Evolutionary conservation across 1,140 invertebrate genomes (phyloP).

Genomic region (Listronotus bonariensis): DNA sequence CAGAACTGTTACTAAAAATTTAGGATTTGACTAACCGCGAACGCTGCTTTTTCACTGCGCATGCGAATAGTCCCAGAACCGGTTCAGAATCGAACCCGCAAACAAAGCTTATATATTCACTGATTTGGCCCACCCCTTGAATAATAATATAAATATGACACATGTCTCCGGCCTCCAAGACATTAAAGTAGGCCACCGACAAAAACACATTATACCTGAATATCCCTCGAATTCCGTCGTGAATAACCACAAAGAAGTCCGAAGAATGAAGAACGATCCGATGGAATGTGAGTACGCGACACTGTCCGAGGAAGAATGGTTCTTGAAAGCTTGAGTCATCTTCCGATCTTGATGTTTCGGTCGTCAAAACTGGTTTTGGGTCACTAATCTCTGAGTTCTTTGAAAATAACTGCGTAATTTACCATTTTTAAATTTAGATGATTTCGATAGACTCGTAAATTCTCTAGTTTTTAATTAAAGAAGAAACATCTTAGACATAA

Average conservation of each 20-base stretch:
- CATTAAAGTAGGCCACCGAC: neutral
- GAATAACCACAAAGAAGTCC: constrained; percentile 19
- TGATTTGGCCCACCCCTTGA: too few species aligned
- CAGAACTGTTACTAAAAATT: too few species aligned
- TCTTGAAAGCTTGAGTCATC: constrained; percentile 27
- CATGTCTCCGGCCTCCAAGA: neutral
- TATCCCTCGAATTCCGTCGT: neutral
- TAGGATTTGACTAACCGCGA: too few species aligned
- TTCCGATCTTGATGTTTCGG: constrained; percentile 19
- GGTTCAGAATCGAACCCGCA: too few species aligned
- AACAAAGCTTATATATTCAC: too few species aligned
- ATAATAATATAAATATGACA: too few species aligned
- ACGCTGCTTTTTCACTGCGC: too few species aligned
- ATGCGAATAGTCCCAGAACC: too few species aligned
- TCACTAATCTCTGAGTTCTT: constrained; percentile 18
- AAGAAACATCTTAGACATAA: too few species aligned
- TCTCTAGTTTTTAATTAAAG: too few species aligned
- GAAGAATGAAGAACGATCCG: constrained; percentile 28
- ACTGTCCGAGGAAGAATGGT: constrained; percentile 18
- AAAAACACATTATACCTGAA: neutral
- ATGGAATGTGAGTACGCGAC: constrained; percentile 34
- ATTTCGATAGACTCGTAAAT: too few species aligned
- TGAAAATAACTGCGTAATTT: constrained; percentile 2
- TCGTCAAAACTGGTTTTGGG: constrained; percentile 30
- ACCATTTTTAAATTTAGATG: too few species aligned